These are phyloP conservation scores for Clarias pachynema DNA, from an alignment of 2,797 vertebrate species.

Conservation along the genomic window DNA sequence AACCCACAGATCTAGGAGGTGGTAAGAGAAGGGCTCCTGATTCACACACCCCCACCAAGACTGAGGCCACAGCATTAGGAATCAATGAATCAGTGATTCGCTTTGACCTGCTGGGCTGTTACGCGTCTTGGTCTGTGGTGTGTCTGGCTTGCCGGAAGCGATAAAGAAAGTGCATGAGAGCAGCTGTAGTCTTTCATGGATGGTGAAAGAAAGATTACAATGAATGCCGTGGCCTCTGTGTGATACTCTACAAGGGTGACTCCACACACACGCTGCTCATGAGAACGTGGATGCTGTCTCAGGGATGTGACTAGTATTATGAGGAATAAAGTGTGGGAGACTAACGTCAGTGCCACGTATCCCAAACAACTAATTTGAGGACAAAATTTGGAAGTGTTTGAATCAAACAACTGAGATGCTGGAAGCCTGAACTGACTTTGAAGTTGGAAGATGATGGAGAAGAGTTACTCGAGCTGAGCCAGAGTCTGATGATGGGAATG, in stretches of 20 bases:
- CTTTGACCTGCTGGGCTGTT: slow-evolving; percentile 24
- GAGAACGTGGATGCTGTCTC: slow-evolving; percentile 14
- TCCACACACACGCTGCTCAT: background rate
- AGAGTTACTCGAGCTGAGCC: slow-evolving; percentile 8
- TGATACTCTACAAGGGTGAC: slow-evolving; percentile 2
- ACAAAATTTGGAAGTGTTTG: slow-evolving; percentile 5
- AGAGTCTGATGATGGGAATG: background rate
- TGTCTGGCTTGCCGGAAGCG: slow-evolving; percentile 39
- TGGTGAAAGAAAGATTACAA: background rate
- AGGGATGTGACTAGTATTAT: slow-evolving; percentile 9
- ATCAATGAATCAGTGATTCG: slow-evolving; percentile 53
- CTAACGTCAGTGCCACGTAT: background rate
- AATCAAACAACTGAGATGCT: background rate
- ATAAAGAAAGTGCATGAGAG: slow-evolving; percentile 17
- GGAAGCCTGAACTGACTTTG: slow-evolving; percentile 6
- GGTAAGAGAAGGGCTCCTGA: slow-evolving; percentile 25
- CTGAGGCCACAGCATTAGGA: slow-evolving; percentile 19
- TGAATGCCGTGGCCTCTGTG: background rate
- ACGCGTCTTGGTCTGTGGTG: slow-evolving; percentile 18
- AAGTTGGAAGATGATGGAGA: slow-evolving; percentile 17
- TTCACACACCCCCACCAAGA: slow-evolving; percentile 22
- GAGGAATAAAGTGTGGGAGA: slow-evolving; percentile 7
- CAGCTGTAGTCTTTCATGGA: slow-evolving; percentile 39
- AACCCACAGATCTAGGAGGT: slow-evolving; percentile 17
- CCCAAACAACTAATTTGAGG: background rate